Base-by-base conservation (phyloP, 2,888 invertebrate genomes). In the Amblyteles armatorius region DNA sequence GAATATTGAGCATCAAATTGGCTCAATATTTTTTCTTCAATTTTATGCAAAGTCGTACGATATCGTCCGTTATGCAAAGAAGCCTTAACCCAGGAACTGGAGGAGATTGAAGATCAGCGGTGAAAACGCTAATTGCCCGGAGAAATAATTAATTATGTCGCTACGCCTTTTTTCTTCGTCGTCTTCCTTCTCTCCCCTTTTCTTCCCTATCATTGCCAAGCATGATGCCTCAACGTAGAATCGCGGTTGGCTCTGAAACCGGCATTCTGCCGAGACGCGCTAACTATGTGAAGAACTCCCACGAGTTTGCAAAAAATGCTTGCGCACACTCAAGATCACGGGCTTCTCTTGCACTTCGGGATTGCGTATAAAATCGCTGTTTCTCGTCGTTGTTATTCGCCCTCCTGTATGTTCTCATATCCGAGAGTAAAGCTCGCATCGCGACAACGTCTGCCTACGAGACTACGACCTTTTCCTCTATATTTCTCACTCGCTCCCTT, bases 221-320 rank as follows among this genome's bases (percentile, higher is more conserved):
- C 36, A 36, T 68, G 26, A 72, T 13, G 13, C 16, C 40, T 4
- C 48, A 33, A 50, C 63, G 36, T 67, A 26, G 57, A 26, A 57
- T 67, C 68, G 68, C 68, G 68, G 26, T 74, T 69, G 77, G 83
- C 85, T 86, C 85, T 79, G 83, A 81, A 87, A 86, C 81, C 88
- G 85, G 88, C 88, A 91, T 91, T 90, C 88, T 90, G 90, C 84
- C 85, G 76, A 81, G 74, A 80, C 50, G 63, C 85, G 88, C 85
- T 91, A 92, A 92, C 90, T 89, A 90, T 91, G 92, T 88, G 92
- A 92, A 91, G 85, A 88, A 88, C 87, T 92, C 91, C 87, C 92
- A 92, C 91, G 90, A 88, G 76, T 85, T 77, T 76, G 87, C 69
- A 88, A 88, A 48, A 48, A 48, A 88, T 87, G 82, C 88, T 85